Conservation (phyloP, 2,113 vertebrate species). For the Melospiza melodia region DNA sequence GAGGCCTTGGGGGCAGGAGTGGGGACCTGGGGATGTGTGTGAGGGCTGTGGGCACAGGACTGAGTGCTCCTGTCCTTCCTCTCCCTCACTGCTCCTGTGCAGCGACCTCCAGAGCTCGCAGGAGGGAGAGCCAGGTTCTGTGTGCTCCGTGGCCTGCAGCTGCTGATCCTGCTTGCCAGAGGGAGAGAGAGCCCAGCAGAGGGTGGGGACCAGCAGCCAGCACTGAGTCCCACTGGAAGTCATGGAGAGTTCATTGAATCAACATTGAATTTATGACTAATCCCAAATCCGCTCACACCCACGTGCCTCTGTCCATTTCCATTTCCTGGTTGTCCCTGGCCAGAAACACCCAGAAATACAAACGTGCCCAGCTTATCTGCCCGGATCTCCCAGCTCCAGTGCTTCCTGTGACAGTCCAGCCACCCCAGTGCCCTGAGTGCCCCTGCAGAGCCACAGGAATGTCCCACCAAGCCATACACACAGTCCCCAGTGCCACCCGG, state of each 20-base stretch:
- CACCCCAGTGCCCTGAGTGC: background rate
- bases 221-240: background rate
- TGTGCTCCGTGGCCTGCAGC: background rate
- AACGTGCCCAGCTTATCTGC: background rate
- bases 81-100: background rate
- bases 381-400: no score
- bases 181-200: background rate
- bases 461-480: background rate
- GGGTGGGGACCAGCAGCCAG: background rate
- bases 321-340: background rate
- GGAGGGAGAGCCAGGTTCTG: background rate
- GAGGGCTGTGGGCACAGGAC: background rate
- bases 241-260: background rate
- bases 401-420: background rate
- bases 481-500: background rate
- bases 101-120: no score
- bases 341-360: background rate
- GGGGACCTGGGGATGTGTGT: rapidly evolving
- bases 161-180: background rate
- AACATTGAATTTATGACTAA: background rate
- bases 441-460: background rate
- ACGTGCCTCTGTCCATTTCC: background rate
- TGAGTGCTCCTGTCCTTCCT: background rate
- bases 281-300: background rate
- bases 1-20: background rate